phyloP scores from a whole-genome alignment of 2,797 vertebrate genomes.

The Rhodeus uyekii region DNA sequence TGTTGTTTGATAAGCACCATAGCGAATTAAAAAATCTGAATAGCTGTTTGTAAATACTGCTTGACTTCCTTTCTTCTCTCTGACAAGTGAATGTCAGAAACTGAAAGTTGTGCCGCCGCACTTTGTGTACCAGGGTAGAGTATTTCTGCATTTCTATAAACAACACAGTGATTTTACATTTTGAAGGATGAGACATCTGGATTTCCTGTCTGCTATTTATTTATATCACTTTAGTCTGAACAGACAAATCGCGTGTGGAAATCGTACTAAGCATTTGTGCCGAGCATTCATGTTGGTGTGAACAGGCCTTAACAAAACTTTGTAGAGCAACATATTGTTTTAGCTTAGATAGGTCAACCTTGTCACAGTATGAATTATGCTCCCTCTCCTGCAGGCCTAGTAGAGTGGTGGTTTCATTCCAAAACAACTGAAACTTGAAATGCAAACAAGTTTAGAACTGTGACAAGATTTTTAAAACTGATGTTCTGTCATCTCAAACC shows the following conservation, averaged over 20 bases:
- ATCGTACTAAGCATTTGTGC: not conserved
- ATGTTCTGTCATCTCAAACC: constrained; percentile 12
- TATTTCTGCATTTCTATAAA: not conserved
- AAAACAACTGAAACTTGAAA: constrained; percentile 32
- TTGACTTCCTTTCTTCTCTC: not conserved
- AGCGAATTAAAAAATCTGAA: not conserved
- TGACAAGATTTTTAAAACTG: not conserved
- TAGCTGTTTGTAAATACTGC: not conserved
- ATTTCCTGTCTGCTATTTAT: not conserved
- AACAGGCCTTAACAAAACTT: constrained; percentile 8
- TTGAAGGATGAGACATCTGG: not conserved
- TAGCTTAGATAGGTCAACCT: not conserved
- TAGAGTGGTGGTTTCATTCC: constrained; percentile 15
- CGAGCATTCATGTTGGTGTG: constrained; percentile 12
- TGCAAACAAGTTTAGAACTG: constrained; percentile 33
- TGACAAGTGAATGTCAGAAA: not conserved
- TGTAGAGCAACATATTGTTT: constrained; percentile 5
- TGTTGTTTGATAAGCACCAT: not conserved
- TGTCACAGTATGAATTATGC: not conserved
- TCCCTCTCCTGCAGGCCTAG: not conserved
- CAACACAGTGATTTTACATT: not conserved
- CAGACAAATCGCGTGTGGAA: not conserved
- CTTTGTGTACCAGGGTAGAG: not conserved
- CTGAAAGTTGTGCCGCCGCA: not conserved
- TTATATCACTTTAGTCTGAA: not conserved